Evolutionary conservation across 92 coral and sea anemone species (phyloP).

Genomic region (Parazoanthus atlanticus): DNA sequence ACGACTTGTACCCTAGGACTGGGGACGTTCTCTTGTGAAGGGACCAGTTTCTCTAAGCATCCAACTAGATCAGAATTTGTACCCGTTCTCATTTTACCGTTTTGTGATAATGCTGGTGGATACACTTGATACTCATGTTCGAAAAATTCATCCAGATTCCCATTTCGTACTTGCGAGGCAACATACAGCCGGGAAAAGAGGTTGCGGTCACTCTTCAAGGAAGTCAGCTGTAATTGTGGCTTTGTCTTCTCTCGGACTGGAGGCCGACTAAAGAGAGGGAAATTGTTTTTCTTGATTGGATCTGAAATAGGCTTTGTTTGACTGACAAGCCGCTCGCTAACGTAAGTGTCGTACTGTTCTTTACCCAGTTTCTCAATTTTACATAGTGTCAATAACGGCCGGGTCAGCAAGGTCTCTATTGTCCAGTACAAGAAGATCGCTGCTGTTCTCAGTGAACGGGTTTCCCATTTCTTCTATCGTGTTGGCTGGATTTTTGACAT

Average conservation of each 20-base stretch:
- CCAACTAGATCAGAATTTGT: conserved; percentile 26
- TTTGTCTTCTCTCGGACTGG: conserved; percentile 48
- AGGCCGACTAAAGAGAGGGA: conserved; percentile 39
- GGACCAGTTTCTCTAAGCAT: conserved; percentile 18
- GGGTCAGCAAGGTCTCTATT: conserved; percentile 42
- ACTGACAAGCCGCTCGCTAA: conserved; percentile 45
- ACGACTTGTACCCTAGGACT: conserved; percentile 25
- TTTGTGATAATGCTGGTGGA: conserved; percentile 40
- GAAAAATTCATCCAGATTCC: conserved; percentile 24
- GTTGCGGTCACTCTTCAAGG: conserved; percentile 43
- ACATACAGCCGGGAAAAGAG: conserved; percentile 30
- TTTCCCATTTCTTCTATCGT: conserved; percentile 17
- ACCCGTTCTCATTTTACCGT: conserved; percentile 11
- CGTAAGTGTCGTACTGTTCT: conserved; percentile 33
- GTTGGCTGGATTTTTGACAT: background rate
- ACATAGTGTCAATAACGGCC: conserved; percentile 7
- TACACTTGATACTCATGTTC: conserved; percentile 27
- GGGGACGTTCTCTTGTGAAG: background rate
- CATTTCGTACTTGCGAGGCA: conserved; percentile 22
- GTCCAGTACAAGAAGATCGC: conserved; percentile 41
- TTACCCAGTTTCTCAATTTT: conserved; percentile 42
- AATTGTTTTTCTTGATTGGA: conserved; percentile 51
- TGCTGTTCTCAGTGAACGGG: conserved; percentile 24
- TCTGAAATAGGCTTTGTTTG: conserved; percentile 47
- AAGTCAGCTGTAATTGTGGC: conserved; percentile 40